Percentiles rank a stretch among this genome's conserved stretches.
Conservation (phyloP, 2,113 vertebrate species). For the Zosterops hypoxanthus region DNA sequence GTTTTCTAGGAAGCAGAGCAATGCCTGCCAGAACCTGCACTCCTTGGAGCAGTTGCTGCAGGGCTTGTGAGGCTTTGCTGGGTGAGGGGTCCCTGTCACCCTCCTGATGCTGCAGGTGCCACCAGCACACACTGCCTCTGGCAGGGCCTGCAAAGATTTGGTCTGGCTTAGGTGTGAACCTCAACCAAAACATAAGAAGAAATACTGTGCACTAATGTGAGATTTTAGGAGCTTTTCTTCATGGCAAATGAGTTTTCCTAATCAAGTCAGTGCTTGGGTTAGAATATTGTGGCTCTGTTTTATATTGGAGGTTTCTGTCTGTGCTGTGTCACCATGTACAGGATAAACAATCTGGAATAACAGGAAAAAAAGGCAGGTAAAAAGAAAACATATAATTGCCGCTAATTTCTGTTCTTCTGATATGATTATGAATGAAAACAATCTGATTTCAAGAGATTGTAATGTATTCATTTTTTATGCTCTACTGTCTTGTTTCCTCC, state of each 20-base stretch:
- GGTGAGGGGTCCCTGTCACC: fast-evolving
- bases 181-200: neutral
- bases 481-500: neutral
- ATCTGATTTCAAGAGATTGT: neutral
- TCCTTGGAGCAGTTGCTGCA: neutral
- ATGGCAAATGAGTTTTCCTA: neutral
- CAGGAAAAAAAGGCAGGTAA: neutral
- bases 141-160: neutral
- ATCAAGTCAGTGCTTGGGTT: neutral
- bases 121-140: fast-evolving
- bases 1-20: neutral
- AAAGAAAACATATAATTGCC: neutral
- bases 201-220: neutral
- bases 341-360: neutral
- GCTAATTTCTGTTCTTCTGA: neutral
- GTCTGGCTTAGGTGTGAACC: neutral
- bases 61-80: neutral
- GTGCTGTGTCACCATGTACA: neutral
- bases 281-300: neutral
- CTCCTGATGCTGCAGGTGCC: neutral
- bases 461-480: neutral
- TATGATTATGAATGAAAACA: neutral
- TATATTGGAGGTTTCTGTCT: neutral
- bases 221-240: neutral
- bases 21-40: neutral